Evolutionary conservation across 2,888 invertebrate genomes (phyloP).

Genomic region (Agriopis aurantiaria): DNA sequence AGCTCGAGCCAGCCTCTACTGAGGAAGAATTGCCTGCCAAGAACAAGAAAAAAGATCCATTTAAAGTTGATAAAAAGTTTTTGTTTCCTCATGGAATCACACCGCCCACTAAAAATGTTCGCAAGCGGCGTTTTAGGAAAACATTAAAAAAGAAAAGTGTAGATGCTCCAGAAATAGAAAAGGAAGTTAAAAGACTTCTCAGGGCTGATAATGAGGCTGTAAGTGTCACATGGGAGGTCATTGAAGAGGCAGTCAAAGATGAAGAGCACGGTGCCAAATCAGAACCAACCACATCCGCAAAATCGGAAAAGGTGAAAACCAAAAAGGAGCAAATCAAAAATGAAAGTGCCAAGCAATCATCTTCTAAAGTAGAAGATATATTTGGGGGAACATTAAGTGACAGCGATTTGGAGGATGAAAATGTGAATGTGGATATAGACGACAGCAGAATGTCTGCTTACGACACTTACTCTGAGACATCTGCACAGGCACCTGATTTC

Average conservation of each 20-base stretch:
- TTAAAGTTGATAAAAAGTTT: constrained; percentile 95
- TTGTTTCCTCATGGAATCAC: constrained; percentile 98
- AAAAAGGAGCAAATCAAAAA: constrained; percentile 68
- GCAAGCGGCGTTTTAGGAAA: constrained; percentile 96
- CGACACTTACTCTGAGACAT: constrained; percentile 89
- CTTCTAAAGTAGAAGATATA: constrained; percentile 89
- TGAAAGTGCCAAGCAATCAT: constrained; percentile 58
- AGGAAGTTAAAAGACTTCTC: constrained; percentile 97
- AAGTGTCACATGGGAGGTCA: constrained; percentile 94
- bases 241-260: constrained; percentile 92
- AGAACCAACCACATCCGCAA: constrained; percentile 58
- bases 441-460: constrained; percentile 92
- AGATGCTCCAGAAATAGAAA: constrained; percentile 99
- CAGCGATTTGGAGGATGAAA: constrained; percentile 93
- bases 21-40: constrained; percentile 93
- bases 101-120: constrained; percentile 97
- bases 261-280: constrained; percentile 89
- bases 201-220: constrained; percentile 97
- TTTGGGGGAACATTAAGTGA: constrained; percentile 98
- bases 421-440: constrained; percentile 92
- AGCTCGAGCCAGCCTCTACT: constrained; percentile 91
- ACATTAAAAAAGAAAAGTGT: constrained; percentile 98
- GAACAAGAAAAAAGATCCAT: constrained; percentile 94
- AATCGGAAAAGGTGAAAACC: constrained; percentile 77
- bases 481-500: constrained; percentile 66